Conservation (phyloP, 2,797 vertebrate genomes). For the Sardinella longiceps region DNA sequence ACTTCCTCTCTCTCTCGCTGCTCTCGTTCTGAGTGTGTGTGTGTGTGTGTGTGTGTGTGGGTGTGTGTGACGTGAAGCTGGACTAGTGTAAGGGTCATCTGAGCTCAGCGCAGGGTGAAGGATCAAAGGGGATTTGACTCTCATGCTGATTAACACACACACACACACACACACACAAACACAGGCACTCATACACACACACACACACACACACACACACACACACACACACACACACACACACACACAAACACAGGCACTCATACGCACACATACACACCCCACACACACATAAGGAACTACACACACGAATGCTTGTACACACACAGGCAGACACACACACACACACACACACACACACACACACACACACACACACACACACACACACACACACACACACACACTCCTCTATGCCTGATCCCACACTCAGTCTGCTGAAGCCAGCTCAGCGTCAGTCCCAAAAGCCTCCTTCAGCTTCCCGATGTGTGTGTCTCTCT, state of each 20-base stretch:
- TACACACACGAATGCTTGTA: too few relatives aligned
- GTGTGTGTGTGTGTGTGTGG: not conserved
- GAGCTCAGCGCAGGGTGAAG: conserved; percentile 34
- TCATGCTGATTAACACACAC: conserved; percentile 29
- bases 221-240: conserved; percentile 29
- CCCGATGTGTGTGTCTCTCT: not conserved
- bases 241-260: conserved; percentile 23
- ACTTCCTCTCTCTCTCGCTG: not conserved
- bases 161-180: conserved; percentile 31
- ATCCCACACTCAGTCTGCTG: not conserved
- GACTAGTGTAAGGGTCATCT: conserved; percentile 39
- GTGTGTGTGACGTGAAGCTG: conserved; percentile 31
- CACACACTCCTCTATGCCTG: conserved; percentile 32
- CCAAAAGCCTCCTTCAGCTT: not conserved
- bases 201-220: not conserved
- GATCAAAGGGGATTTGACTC: conserved; percentile 43
- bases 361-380: not conserved
- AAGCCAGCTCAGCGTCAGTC: not conserved
- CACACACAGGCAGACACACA: conserved; percentile 34
- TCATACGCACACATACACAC: conserved; percentile 25
- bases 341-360: conserved; percentile 34
- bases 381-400: conserved; percentile 28
- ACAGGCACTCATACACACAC: conserved; percentile 11
- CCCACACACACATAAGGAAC: conserved; percentile 4
- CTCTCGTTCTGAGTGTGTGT: not conserved